Evolutionary conservation across 2,797 vertebrate genomes (phyloP).

Genomic region (Cygnus olor): DNA sequence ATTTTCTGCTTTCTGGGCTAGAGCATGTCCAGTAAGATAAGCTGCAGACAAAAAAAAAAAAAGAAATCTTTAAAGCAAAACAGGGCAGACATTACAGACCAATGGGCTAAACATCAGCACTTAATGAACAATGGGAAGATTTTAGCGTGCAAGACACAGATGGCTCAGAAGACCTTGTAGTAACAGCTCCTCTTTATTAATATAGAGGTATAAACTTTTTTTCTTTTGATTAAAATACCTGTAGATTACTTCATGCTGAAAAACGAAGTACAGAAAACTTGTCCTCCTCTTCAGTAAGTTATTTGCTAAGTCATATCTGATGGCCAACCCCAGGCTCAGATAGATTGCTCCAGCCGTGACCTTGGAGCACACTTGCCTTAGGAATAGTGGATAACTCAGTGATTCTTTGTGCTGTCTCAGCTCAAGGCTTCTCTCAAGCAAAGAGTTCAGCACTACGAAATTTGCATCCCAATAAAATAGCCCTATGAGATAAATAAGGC

Average conservation of each 20-base stretch:
- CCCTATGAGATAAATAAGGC: neutral
- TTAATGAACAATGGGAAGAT: neutral
- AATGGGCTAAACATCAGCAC: neutral
- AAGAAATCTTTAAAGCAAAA: neutral
- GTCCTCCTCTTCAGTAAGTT: neutral
- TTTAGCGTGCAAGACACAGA: neutral
- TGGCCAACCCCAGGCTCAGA: neutral
- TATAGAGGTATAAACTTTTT: neutral
- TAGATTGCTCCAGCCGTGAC: slow-evolving; percentile 9
- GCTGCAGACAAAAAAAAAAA: neutral
- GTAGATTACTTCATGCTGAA: neutral
- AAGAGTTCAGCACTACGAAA: neutral
- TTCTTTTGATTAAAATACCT: neutral
- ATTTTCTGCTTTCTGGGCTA: neutral
- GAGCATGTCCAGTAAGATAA: neutral
- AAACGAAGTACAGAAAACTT: neutral
- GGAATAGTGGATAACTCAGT: slow-evolving; percentile 7
- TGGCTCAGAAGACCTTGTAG: neutral
- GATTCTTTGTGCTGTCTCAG: slow-evolving; percentile 38
- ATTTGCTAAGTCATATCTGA: neutral
- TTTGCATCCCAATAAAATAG: neutral
- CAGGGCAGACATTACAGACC: neutral
- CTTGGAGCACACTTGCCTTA: neutral
- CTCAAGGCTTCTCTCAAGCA: slow-evolving; percentile 5
- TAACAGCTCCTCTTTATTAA: neutral